Conservation (phyloP, 2,797 vertebrate genomes). For the Acropternis orthonyx region DNA sequence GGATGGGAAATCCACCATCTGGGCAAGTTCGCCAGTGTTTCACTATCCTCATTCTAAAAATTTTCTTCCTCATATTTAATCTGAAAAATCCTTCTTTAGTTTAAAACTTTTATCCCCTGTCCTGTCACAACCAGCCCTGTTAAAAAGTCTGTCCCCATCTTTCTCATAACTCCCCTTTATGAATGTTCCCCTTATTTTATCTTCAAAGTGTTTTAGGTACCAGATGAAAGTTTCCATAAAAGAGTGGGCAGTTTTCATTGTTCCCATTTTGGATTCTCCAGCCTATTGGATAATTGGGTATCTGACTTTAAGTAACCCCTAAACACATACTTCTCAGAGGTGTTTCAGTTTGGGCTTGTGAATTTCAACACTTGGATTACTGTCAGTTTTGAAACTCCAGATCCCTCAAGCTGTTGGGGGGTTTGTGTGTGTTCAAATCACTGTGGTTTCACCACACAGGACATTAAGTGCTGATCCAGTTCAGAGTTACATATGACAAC, state of each 20-base stretch:
- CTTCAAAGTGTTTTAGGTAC: not conserved
- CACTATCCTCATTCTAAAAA: not conserved
- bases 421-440: not conserved
- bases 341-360: not conserved
- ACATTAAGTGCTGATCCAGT: not conserved
- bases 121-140: not conserved
- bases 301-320: not conserved
- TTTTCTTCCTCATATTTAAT: not conserved
- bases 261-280: not conserved
- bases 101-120: not conserved
- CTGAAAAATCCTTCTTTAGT: not conserved
- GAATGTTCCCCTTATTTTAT: not conserved
- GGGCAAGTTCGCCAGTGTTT: not conserved
- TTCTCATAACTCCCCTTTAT: not conserved
- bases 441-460: not conserved
- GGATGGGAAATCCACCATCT: not conserved
- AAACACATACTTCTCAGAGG: not conserved
- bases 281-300: fast-evolving
- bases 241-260: not conserved
- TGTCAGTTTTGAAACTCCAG: not conserved
- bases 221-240: not conserved
- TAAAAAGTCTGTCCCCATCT: not conserved
- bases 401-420: not conserved
- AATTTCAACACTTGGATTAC: not conserved
- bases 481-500: not conserved